phyloP scores from a whole-genome alignment of 64 coral and sea anemone genomes.

The Platygyra sinensis region DNA sequence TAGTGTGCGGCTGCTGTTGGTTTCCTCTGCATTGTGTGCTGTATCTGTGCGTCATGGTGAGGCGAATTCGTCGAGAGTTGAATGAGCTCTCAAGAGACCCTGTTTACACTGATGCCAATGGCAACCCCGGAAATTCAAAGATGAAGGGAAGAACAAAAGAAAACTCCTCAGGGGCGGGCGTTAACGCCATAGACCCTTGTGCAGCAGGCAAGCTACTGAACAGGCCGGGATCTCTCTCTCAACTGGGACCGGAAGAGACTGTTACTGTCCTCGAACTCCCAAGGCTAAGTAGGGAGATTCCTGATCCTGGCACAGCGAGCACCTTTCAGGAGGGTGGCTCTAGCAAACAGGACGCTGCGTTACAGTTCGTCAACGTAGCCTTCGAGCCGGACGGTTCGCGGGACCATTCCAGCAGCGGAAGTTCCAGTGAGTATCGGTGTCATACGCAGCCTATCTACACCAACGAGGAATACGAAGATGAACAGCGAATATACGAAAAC shows the following conservation, averaged over 20 bases:
- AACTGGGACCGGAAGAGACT: not conserved
- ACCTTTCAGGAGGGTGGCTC: not conserved
- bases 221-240: not conserved
- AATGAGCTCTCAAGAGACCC: not conserved
- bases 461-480: not conserved
- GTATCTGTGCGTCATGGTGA: not conserved
- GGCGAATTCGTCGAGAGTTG: slow-evolving; percentile 11
- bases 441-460: not conserved
- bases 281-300: not conserved
- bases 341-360: not conserved
- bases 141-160: not conserved
- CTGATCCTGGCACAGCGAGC: not conserved
- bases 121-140: not conserved
- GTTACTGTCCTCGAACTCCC: not conserved
- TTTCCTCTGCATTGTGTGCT: not conserved
- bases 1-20: not conserved
- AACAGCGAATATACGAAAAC: not conserved
- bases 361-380: not conserved
- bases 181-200: not conserved
- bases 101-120: not conserved
- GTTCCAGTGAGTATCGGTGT: too few relatives aligned
- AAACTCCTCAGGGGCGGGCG: not conserved
- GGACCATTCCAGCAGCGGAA: not conserved
- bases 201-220: not conserved
- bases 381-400: not conserved